Base-by-base conservation (phyloP, 2,888 invertebrate species). In the Tiliacea citrago region DNA sequence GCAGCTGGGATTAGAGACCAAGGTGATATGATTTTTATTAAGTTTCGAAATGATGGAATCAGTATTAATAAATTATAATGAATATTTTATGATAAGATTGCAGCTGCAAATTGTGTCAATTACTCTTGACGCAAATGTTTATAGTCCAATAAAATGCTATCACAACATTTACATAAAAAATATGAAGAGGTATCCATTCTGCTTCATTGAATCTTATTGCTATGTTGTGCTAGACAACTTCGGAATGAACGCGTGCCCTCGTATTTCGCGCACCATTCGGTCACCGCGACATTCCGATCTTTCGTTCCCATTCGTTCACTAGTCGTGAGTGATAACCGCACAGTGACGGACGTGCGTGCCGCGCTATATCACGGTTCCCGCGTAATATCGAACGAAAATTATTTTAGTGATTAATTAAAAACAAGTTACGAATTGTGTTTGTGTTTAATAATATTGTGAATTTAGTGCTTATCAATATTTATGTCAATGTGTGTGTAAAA, bases 251-350 rank as follows among this genome's bases (percentile, higher is more conserved):
- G 80, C 84, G 73, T 88, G 87, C 86, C 81, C 85, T 84, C 85
- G 81, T 86, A 86, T 85, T 86, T 88, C 58, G 88, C 84, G 82
- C 79, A 83, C 84, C 91, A 86, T 90, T 91, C 92, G 89, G 91
- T 92, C 90, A 86, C 85, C 76, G 74, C 87, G 80, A 86, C 89
- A 90, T 90, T 88, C 89, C 91, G 87, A 75, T 92, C 90, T 79
- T 85, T 88, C 88, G 83, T 82, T 86, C 85, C 55, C 79, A 83
- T 89, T 93, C 94, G 88, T 88, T 91, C 92, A 79, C 91, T 91
- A 95, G 96, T 96, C 93, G 93, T 90, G 91, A 88, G 89, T 94
- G 95, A 95, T 95, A 95, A 94, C 93, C 92, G 92, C 79, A 83
- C 53, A 69, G 63, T 39, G 79, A 66, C 57, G 88, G 93, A 90